These are phyloP conservation scores for Netelia melanura DNA, from an alignment of 2,888 invertebrate genomes.

Conservation along the genomic window DNA sequence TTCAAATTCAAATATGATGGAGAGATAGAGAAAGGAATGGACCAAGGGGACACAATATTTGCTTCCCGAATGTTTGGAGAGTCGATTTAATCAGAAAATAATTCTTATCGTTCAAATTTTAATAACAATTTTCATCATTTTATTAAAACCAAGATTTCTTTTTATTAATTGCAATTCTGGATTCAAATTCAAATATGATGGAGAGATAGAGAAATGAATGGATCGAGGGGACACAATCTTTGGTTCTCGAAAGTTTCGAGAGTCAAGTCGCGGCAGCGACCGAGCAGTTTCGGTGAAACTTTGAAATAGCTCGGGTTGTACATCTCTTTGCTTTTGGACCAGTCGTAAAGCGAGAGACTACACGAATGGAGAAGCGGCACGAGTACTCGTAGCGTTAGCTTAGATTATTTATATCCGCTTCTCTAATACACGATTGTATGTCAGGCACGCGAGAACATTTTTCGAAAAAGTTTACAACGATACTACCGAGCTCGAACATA, in stretches of 20 bases:
- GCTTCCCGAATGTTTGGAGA: slow-evolving; percentile 24
- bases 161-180: too few species aligned
- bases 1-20: not conserved
- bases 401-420: slow-evolving; percentile 43
- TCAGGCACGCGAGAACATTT: slow-evolving; percentile 6
- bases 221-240: not conserved
- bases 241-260: slow-evolving; percentile 25
- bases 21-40: not conserved
- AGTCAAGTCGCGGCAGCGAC: slow-evolving; percentile 9
- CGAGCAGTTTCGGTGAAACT: slow-evolving; percentile 50
- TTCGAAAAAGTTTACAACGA: slow-evolving; percentile 1
- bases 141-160: too few species aligned
- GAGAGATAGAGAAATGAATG: not conserved
- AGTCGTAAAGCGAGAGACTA: slow-evolving; percentile 45
- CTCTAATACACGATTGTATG: not conserved
- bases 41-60: not conserved
- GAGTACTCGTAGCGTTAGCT: slow-evolving; percentile 10
- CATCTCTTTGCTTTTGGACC: slow-evolving; percentile 20
- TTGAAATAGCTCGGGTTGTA: slow-evolving; percentile 15
- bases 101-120: too few species aligned
- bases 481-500: slow-evolving; percentile 17
- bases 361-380: not conserved
- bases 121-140: too few species aligned
- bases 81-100: not conserved
- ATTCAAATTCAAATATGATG: too few species aligned